A percentile compares a stretch with the other conserved stretches of the same genome.
Conservation (phyloP, 2,888 invertebrate species). For the Ichneumoninae sp. region DNA sequence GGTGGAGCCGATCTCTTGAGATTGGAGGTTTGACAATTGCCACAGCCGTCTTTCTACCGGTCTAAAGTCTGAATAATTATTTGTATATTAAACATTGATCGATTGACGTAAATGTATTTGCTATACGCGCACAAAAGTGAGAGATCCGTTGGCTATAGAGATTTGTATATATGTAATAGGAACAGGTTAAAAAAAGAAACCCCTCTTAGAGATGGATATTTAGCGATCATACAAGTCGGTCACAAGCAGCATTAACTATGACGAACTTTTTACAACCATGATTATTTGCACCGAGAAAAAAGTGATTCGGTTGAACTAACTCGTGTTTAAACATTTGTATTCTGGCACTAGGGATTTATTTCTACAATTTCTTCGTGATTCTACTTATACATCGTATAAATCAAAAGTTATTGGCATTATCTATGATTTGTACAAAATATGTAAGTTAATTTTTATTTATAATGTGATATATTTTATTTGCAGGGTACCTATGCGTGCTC, state of each 20-base stretch:
- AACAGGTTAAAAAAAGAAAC: conserved; percentile 18
- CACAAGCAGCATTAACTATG: conserved; percentile 49
- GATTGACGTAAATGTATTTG: conserved; percentile 41
- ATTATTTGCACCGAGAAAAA: conserved; percentile 36
- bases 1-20: conserved; percentile 5
- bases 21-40: conserved; percentile 7
- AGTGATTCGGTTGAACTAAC: conserved; percentile 22
- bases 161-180: conserved; percentile 53
- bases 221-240: conserved; percentile 35
- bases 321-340: neutral
- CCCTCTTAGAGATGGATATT: conserved; percentile 32
- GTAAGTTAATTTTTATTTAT: conserved; percentile 58
- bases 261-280: conserved; percentile 50
- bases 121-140: conserved; percentile 50
- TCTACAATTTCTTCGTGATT: conserved; percentile 18
- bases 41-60: conserved; percentile 36
- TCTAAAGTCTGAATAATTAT: conserved; percentile 43
- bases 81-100: conserved; percentile 54
- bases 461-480: conserved; percentile 64
- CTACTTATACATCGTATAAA: conserved; percentile 37
- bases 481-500: conserved; percentile 55
- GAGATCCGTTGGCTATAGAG: conserved; percentile 45
- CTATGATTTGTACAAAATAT: conserved; percentile 65
- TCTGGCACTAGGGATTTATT: conserved; percentile 10
- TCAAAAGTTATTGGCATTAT: conserved; percentile 63